Percentiles rank a stretch among this genome's conserved stretches.
Conservation (phyloP, 2,113 vertebrate genomes). For the Oncorhynchus kisutch region DNA sequence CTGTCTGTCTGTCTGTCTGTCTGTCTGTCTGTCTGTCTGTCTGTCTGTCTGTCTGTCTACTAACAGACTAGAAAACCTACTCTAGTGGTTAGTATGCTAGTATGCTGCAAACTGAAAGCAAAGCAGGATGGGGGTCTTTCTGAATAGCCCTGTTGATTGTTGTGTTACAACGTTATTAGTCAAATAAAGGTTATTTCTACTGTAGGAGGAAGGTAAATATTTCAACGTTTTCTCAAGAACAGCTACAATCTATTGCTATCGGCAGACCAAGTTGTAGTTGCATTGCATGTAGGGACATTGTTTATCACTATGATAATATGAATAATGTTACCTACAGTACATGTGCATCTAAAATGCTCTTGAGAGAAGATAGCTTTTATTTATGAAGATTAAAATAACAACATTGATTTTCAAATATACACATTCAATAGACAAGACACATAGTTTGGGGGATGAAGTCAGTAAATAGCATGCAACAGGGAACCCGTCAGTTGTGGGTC, state of each 20-base stretch:
- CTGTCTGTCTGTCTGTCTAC: too few species aligned
- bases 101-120: background rate
- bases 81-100: too few species aligned
- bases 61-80: too few species aligned
- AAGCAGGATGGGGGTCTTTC: background rate
- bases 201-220: background rate
- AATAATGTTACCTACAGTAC: background rate
- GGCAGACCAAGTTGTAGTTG: background rate
- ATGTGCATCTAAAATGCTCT: background rate
- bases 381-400: background rate
- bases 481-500: constrained; percentile 1
- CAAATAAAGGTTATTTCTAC: too few species aligned
- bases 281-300: background rate
- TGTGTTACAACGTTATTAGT: too few species aligned
- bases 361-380: background rate
- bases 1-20: too few species aligned
- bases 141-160: too few species aligned
- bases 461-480: constrained; percentile 56
- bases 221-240: background rate
- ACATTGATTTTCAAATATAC: background rate
- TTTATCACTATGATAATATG: background rate
- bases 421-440: background rate
- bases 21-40: background rate
- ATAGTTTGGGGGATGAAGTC: constrained; percentile 1
- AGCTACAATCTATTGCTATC: background rate